Evolutionary conservation across 37 sponge, comb jelly and placozoan genomes (phyloP).

Genomic region (Aplysina aerophoba): DNA sequence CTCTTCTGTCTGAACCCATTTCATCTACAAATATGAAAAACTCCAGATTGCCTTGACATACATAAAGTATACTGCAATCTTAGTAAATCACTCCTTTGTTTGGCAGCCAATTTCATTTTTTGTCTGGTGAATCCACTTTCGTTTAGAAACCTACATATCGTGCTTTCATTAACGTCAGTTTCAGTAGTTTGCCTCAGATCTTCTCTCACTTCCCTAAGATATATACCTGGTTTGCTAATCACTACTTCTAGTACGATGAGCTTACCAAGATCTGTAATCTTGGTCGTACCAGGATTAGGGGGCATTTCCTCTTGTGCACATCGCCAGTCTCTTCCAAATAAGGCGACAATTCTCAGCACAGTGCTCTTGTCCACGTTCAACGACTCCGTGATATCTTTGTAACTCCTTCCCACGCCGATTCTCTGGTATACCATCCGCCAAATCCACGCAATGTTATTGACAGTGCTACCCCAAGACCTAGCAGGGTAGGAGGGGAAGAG

Average conservation of each 20-base stretch:
- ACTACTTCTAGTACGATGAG: constrained; percentile 18
- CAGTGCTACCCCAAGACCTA: no score
- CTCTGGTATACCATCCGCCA: constrained; percentile 3
- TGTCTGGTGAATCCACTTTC: constrained; percentile 24
- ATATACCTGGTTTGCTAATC: constrained; percentile 34
- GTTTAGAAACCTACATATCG: constrained; percentile 14
- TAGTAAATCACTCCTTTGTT: constrained; percentile 16
- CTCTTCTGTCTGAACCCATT: constrained; percentile 41
- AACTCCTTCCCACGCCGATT: neutral
- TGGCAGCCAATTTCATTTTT: constrained; percentile 10
- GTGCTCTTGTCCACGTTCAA: constrained; percentile 33
- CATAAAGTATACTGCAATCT: constrained; percentile 8
- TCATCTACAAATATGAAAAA: constrained; percentile 44
- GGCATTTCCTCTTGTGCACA: constrained; percentile 23
- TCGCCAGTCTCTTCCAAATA: constrained; percentile 28
- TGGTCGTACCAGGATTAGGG: constrained; percentile 32
- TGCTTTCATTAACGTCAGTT: constrained; percentile 26
- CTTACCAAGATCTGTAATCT: constrained; percentile 22
- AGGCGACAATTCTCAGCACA: constrained; percentile 8
- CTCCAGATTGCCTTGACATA: constrained; percentile 22
- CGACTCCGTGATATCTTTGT: neutral
- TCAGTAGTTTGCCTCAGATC: neutral
- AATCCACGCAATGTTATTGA: no score
- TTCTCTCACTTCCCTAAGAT: constrained; percentile 26
- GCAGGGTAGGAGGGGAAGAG: no score